Evolutionary conservation across 2,797 vertebrate genomes (phyloP), one percentile per base, ranked within the genome.

Genomic region (Enteromius viviparus): DNA sequence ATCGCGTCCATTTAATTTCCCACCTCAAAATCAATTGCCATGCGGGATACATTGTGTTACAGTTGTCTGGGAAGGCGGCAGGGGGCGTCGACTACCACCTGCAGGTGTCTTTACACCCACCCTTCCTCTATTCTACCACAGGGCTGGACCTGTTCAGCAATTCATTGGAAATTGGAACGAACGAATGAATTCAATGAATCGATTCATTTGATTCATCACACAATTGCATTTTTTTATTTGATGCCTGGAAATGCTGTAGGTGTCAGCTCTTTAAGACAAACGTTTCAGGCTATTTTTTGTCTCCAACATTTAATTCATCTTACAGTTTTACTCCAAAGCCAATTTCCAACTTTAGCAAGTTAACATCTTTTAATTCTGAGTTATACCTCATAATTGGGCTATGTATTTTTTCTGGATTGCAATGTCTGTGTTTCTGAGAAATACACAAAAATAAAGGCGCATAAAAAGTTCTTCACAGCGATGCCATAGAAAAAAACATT

Each of bases 81-180:
- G 85, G 78, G 81, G 87, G 85, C 81, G 74, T 81, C 66, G 29
- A 47, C 64, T 65, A 37, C 45, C 58, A 51, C n/a, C 74, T 55
- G 62, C 45, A 72, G 74, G 47, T 81, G 81, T 83, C 17, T 82
- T 32, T 29, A 51, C n/a, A 23, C 29, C 72, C 58, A 40, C 26
- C 17, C 64, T 23, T 49, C 23, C 29, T 47, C 47, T 29, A 47
- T 55, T 49, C 5, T 2, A 66, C 29, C 40, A 64, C 42, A 60
- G 51, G 74, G 26, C 53, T 34, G 55, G 53, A 71, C 65, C 42
- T 78, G 70, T 66, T 82, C 51, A 14, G 78, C 5, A 45, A 51
- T 47, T 32, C 21, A 42, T 66, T 17, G 3, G 8, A 15, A 58
- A 80, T 53, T n/a, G 4, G 23, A 34, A 51, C 37, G 34, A 58